These are phyloP conservation scores for Potorous gilbertii DNA, from an alignment of 2,797 vertebrate species.

Conservation along the genomic window DNA sequence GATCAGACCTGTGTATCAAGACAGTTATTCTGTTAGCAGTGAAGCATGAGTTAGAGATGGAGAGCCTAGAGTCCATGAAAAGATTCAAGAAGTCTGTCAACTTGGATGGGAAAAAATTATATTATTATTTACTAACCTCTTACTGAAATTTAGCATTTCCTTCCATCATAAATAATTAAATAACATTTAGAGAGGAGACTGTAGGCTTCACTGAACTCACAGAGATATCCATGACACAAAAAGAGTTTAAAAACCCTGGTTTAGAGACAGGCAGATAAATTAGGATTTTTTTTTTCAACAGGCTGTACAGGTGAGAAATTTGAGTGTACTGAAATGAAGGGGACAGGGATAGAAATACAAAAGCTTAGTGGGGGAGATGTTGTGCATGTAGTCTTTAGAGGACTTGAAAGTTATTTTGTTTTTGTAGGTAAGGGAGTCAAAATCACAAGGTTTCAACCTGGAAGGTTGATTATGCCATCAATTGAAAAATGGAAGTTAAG, in stretches of 20 bases:
- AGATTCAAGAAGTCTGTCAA: background rate
- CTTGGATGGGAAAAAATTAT: background rate
- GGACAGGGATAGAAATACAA: background rate
- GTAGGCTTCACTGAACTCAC: background rate
- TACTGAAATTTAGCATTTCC: background rate
- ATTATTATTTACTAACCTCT: background rate
- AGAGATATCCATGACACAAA: background rate
- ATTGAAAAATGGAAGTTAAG: background rate
- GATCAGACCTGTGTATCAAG: background rate
- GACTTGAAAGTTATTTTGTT: background rate
- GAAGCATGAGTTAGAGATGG: background rate
- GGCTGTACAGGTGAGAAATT: background rate
- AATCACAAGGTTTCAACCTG: background rate
- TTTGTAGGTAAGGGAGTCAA: background rate
- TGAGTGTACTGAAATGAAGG: background rate
- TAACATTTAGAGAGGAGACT: background rate
- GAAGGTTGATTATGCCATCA: background rate
- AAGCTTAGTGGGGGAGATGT: background rate
- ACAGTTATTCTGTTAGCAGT: background rate
- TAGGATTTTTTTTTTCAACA: background rate
- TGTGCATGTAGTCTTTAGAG: background rate
- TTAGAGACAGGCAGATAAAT: background rate
- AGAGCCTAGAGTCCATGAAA: background rate
- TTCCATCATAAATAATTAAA: background rate
- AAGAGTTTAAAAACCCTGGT: background rate